Conservation (phyloP, 2,888 invertebrate species). For the Hydrotaea cyrtoneurina region DNA sequence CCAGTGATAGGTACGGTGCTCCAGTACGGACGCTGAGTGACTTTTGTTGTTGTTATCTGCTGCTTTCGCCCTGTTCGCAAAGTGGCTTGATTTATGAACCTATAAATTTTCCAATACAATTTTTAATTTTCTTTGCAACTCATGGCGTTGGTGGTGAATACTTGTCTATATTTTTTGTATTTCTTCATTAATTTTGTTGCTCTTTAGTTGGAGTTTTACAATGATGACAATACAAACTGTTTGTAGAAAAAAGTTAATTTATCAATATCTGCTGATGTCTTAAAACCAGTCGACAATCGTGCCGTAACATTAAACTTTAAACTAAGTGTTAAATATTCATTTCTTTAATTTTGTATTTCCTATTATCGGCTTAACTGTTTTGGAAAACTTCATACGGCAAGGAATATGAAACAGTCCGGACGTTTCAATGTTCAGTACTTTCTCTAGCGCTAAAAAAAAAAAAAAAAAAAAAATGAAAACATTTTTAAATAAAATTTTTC, state of each 20-base stretch:
- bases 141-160: constrained; percentile 25
- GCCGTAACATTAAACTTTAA: no score
- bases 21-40: constrained; percentile 43
- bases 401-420: no score
- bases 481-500: no score
- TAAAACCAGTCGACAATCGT: no score
- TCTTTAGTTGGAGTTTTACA: constrained; percentile 25
- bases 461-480: no score
- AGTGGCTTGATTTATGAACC: constrained; percentile 66
- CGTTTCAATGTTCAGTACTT: no score
- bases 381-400: no score
- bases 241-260: constrained; percentile 37
- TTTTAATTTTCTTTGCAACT: constrained; percentile 62
- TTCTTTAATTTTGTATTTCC: no score
- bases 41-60: constrained; percentile 48
- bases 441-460: no score
- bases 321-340: no score
- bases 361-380: no score
- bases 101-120: constrained; percentile 64
- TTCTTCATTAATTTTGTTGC: constrained; percentile 38
- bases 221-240: constrained; percentile 39
- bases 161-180: constrained; percentile 32
- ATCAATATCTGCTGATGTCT: constrained; percentile 21
- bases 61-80: constrained; percentile 36
- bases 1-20: constrained; percentile 47